Conservation (phyloP, 2,888 invertebrate genomes). For the Drosophila flavopinicola region DNA sequence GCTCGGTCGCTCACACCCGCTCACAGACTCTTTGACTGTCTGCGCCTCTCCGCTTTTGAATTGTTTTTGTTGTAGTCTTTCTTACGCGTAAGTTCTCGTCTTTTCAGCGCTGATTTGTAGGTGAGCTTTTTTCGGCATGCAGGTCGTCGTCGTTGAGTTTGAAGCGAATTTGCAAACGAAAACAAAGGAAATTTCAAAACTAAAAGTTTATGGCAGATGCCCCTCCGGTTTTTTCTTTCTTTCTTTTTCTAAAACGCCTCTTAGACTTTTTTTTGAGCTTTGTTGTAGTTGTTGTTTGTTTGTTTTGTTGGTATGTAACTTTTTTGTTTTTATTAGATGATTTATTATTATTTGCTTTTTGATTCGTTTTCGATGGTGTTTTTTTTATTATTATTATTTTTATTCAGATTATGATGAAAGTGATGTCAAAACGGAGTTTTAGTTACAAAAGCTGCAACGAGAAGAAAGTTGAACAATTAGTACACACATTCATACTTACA, state of each 20-base stretch:
- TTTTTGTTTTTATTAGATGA: constrained; percentile 74
- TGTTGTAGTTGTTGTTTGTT: constrained; percentile 64
- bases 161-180: constrained; percentile 63
- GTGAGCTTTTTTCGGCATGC: constrained; percentile 55
- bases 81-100: constrained; percentile 35
- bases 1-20: constrained; percentile 40
- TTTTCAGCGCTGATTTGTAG: constrained; percentile 33
- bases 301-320: constrained; percentile 60
- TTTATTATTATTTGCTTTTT: constrained; percentile 82
- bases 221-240: constrained; percentile 28
- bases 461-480: constrained; percentile 52
- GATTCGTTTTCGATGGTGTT: constrained; percentile 82
- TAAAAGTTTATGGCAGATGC: constrained; percentile 76
- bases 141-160: constrained; percentile 27
- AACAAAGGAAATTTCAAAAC: constrained; percentile 70
- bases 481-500: constrained; percentile 7
- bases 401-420: constrained; percentile 84
- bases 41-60: constrained; percentile 24
- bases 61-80: constrained; percentile 19
- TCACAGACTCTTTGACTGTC: constrained; percentile 23
- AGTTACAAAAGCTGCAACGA: constrained; percentile 84
- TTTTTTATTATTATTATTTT: constrained; percentile 74
- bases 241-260: constrained; percentile 47
- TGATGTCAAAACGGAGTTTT: constrained; percentile 85
- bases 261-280: constrained; percentile 75